Evolutionary conservation across 2,888 invertebrate species (phyloP).

Genomic region (Rugalucina vietnamica): DNA sequence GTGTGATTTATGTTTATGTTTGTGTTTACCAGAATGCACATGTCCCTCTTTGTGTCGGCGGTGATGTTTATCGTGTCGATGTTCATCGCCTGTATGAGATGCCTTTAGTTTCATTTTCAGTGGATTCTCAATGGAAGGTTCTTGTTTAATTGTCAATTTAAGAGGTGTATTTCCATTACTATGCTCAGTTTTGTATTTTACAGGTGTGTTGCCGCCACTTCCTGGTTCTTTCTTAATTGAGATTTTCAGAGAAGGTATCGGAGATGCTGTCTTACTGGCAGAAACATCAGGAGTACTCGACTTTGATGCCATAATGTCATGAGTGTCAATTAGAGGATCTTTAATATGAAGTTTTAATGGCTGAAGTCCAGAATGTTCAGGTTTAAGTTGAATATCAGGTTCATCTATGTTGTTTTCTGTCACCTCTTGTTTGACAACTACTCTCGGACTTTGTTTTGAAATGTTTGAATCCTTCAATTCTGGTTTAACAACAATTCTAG

Average conservation of each 20-base stretch:
- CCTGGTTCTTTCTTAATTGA: slow-evolving; percentile 53
- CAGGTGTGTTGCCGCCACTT: slow-evolving; percentile 45
- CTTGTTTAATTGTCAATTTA: slow-evolving; percentile 72
- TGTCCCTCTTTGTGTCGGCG: neutral
- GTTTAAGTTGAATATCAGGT: slow-evolving; percentile 42
- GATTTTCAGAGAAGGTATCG: slow-evolving; percentile 25
- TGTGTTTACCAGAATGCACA: slow-evolving; percentile 51
- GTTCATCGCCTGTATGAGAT: slow-evolving; percentile 23
- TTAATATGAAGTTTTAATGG: slow-evolving; percentile 47
- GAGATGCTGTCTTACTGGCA: neutral
- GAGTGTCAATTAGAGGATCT: slow-evolving; percentile 16
- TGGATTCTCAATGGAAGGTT: slow-evolving; percentile 12
- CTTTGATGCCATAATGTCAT: slow-evolving; percentile 37
- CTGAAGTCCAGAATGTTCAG: slow-evolving; percentile 39
- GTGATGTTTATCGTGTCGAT: slow-evolving; percentile 28
- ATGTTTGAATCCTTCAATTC: too few species aligned
- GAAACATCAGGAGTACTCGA: slow-evolving; percentile 25
- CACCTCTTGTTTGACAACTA: slow-evolving; percentile 26
- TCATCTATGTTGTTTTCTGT: slow-evolving; percentile 32
- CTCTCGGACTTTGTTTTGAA: neutral
- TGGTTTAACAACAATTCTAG: neutral
- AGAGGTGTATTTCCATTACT: slow-evolving; percentile 62
- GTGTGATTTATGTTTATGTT: slow-evolving; percentile 49
- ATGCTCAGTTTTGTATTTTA: slow-evolving; percentile 28
- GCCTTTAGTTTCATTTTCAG: slow-evolving; percentile 15